Conservation (phyloP, 2,888 invertebrate species). For the Arrhopalites spinosus region DNA sequence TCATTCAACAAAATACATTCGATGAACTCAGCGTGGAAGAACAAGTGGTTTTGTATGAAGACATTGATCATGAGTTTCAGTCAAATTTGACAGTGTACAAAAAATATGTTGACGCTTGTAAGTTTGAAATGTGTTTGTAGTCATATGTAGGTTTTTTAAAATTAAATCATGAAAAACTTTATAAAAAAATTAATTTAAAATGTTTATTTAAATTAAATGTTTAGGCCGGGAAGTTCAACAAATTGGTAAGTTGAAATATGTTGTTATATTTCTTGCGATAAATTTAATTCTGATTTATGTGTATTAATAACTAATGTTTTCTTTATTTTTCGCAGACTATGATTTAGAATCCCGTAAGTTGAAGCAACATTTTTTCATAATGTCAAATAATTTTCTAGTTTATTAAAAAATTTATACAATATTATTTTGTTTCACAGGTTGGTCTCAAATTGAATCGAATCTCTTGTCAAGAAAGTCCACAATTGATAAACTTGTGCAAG, state of each 20-base stretch:
- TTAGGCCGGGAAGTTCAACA: neutral
- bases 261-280: too few species aligned
- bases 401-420: too few species aligned
- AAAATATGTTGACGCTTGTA: constrained; percentile 25
- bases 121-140: too few species aligned
- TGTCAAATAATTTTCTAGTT: too few species aligned
- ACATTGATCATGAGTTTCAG: constrained; percentile 62
- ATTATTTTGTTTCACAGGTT: too few species aligned
- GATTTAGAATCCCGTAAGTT: neutral
- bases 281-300: too few species aligned
- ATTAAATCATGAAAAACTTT: too few species aligned
- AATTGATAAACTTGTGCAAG: constrained; percentile 32
- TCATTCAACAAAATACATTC: constrained; percentile 58
- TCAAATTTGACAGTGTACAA: constrained; percentile 58
- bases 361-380: too few species aligned
- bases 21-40: constrained; percentile 63
- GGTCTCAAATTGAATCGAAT: constrained; percentile 21
- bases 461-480: constrained; percentile 17
- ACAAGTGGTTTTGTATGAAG: constrained; percentile 64
- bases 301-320: neutral
- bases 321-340: neutral
- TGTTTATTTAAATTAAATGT: too few species aligned
- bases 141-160: too few species aligned
- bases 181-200: too few species aligned
- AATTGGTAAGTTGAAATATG: constrained; percentile 10